Percentiles rank a stretch among this genome's conserved stretches.
Conservation (phyloP, 53 echinoderm and acorn worm genomes). For the Hippasteria phrygiana region DNA sequence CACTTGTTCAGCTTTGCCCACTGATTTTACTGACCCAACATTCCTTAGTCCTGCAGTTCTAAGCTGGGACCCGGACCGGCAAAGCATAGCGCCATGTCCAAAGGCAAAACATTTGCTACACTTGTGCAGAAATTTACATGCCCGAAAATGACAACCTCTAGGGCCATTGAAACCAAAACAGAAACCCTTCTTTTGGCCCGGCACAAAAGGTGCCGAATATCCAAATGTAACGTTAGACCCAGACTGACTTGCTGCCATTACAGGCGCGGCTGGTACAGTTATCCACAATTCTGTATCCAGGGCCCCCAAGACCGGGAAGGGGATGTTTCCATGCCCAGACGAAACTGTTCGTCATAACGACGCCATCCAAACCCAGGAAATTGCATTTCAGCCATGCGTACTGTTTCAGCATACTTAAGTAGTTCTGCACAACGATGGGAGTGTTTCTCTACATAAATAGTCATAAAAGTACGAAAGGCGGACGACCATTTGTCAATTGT, state of each 20-base stretch:
- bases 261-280: conserved; percentile 21
- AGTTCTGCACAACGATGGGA: conserved; percentile 22
- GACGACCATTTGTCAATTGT: conserved; percentile 50
- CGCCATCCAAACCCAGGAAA: too few relatives aligned
- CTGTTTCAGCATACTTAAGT: conserved; percentile 48
- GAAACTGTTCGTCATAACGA: too few relatives aligned
- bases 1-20: too few relatives aligned
- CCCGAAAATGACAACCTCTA: too few relatives aligned
- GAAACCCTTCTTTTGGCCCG: conserved; percentile 30
- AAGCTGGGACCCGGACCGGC: too few relatives aligned
- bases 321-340: conserved; percentile 28
- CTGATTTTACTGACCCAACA: too few relatives aligned
- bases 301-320: conserved; percentile 12
- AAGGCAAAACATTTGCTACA: too few relatives aligned
- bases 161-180: conserved; percentile 15
- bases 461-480: conserved; percentile 42
- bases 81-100: too few relatives aligned
- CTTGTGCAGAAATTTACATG: too few relatives aligned
- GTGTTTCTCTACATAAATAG: conserved; percentile 44
- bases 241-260: background rate
- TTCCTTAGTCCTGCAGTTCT: too few relatives aligned
- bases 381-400: too few relatives aligned
- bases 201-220: background rate
- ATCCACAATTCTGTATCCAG: conserved; percentile 63
- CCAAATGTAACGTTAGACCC: background rate